phyloP scores from a whole-genome alignment of 2,113 vertebrate species.

The Labeo rohita region DNA sequence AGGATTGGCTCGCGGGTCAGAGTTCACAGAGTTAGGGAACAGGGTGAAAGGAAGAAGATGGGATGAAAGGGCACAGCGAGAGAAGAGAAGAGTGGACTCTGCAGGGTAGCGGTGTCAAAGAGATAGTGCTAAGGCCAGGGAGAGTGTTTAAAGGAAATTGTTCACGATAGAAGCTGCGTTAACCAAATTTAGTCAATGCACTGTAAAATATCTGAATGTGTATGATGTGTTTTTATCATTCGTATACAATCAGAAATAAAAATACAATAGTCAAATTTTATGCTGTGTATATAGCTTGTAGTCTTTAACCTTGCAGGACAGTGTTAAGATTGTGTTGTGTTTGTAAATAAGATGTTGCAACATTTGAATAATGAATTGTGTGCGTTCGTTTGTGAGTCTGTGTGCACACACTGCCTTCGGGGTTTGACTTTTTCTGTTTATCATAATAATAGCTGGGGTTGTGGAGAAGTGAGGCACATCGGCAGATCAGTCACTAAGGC shows the following conservation, averaged over 20 bases:
- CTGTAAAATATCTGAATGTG: background rate
- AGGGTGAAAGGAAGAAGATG: conserved; percentile 45
- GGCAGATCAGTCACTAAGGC: conserved; percentile 39
- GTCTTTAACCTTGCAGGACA: background rate
- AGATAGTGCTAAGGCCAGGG: background rate
- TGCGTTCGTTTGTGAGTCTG: conserved; percentile 21
- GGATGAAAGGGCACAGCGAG: conserved; percentile 44
- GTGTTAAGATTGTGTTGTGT: conserved; percentile 22
- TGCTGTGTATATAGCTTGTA: background rate
- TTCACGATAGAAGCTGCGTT: background rate
- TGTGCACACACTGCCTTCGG: conserved; percentile 33
- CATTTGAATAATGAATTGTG: conserved; percentile 25
- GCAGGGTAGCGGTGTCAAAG: conserved; percentile 14
- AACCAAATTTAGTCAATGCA: background rate
- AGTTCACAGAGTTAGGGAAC: conserved; percentile 51
- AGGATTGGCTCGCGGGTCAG: conserved; percentile 51
- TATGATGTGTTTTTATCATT: background rate
- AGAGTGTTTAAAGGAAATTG: background rate
- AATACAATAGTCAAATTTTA: background rate
- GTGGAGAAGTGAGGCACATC: conserved; percentile 45
- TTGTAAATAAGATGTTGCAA: conserved; percentile 32
- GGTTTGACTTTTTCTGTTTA: conserved; percentile 50
- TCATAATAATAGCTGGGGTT: conserved; percentile 59
- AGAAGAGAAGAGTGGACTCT: conserved; percentile 31
- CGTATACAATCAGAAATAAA: background rate